phyloP scores from a whole-genome alignment of 2,888 invertebrate genomes.

The Operophtera brumata region DNA sequence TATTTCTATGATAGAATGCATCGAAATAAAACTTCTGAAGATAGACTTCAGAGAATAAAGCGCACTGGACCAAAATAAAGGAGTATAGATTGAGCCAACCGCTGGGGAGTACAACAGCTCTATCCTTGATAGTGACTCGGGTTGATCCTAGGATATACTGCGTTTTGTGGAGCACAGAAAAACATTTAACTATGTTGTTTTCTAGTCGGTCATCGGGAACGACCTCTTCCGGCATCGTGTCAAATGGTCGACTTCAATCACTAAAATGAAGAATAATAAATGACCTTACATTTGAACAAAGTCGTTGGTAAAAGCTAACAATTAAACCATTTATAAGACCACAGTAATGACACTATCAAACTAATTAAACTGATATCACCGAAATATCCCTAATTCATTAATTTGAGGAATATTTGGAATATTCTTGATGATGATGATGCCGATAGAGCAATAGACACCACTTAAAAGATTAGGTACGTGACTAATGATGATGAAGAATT shows the following conservation, averaged over 20 bases:
- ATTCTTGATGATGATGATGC: neutral
- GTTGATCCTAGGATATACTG: constrained; percentile 38
- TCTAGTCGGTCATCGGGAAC: constrained; percentile 20
- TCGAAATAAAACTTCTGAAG: constrained; percentile 30
- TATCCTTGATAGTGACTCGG: constrained; percentile 36
- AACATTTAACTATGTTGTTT: constrained; percentile 38
- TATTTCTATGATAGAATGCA: constrained; percentile 22
- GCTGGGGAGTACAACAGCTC: constrained; percentile 24
- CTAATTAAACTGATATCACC: neutral
- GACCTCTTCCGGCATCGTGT: constrained; percentile 4
- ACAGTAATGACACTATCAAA: neutral
- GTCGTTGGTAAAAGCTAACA: neutral
- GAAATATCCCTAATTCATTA: neutral
- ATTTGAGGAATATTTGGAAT: neutral
- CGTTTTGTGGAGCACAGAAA: constrained; percentile 33
- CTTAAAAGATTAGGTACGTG: neutral
- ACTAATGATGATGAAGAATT: neutral
- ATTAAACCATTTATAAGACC: neutral
- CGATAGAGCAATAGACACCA: neutral
- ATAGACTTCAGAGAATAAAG: constrained; percentile 30
- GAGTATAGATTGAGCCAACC: constrained; percentile 38
- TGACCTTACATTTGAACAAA: neutral
- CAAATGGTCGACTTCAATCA: neutral
- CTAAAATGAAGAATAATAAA: neutral
- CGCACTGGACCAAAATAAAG: constrained; percentile 32